Evolutionary conservation across 2,888 invertebrate species (phyloP).

Genomic region (Acronicta leporina): DNA sequence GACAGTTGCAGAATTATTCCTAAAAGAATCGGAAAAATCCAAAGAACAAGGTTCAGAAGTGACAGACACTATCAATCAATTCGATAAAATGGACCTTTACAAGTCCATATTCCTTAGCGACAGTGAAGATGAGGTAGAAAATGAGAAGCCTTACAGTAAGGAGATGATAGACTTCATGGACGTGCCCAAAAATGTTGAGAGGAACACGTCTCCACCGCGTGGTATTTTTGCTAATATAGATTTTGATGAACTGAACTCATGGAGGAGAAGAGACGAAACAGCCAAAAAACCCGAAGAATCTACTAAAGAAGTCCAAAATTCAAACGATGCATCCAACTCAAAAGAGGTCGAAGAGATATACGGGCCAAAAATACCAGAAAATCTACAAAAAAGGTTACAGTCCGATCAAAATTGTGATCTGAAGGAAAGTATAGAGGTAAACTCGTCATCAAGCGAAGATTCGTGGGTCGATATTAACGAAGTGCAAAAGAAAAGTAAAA

Average conservation of each 20-base stretch:
- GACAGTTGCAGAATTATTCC: constrained; percentile 83
- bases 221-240: constrained; percentile 92
- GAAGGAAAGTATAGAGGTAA: constrained; percentile 55
- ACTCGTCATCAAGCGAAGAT: constrained; percentile 79
- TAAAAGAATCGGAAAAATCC: constrained; percentile 81
- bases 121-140: constrained; percentile 90
- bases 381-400: constrained; percentile 70
- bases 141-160: constrained; percentile 27
- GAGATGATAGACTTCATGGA: constrained; percentile 65
- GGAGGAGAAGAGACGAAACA: constrained; percentile 69
- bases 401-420: constrained; percentile 57
- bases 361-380: constrained; percentile 90
- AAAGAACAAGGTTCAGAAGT: constrained; percentile 70
- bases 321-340: background rate
- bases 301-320: constrained; percentile 24
- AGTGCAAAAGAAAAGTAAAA: constrained; percentile 77
- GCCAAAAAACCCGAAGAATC: constrained; percentile 25
- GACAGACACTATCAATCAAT: constrained; percentile 81
- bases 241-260: constrained; percentile 88
- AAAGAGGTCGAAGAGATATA: constrained; percentile 68
- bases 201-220: constrained; percentile 92
- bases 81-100: constrained; percentile 93
- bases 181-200: constrained; percentile 87
- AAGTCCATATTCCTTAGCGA: constrained; percentile 96
- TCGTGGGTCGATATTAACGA: constrained; percentile 87